phyloP scores from a whole-genome alignment of 1,140 invertebrate genomes.

The Trachelipus rathkii region DNA sequence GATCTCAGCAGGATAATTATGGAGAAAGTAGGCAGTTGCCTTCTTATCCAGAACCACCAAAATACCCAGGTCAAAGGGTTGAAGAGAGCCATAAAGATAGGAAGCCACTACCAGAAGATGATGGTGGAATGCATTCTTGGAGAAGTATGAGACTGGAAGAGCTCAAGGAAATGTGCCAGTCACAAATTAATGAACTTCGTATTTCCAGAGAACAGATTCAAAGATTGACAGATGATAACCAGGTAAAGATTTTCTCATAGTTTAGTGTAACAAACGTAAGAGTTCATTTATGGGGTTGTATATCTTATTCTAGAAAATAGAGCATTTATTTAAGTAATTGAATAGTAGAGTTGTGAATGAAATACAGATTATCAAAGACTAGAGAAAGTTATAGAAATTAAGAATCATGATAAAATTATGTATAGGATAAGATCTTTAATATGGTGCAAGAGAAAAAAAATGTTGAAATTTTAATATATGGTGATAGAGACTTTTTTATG shows the following conservation, averaged over 20 bases:
- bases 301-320: too few relatives aligned
- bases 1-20: background rate
- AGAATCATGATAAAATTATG: too few relatives aligned
- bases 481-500: too few relatives aligned
- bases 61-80: background rate
- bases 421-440: too few relatives aligned
- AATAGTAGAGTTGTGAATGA: too few relatives aligned
- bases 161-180: background rate
- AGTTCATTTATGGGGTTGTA: too few relatives aligned
- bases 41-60: constrained; percentile 1
- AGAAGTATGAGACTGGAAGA: constrained; percentile 5
- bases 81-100: background rate
- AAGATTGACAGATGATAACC: constrained; percentile 43
- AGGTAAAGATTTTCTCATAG: constrained; percentile 19
- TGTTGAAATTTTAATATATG: too few relatives aligned
- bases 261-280: too few relatives aligned
- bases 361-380: too few relatives aligned
- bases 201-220: constrained; percentile 36
- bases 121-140: background rate
- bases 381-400: too few relatives aligned
- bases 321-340: too few relatives aligned
- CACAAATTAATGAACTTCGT: constrained; percentile 31
- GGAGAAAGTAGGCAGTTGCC: background rate
- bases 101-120: background rate
- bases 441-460: too few relatives aligned